Base-by-base conservation (phyloP, 2,797 vertebrate genomes). In the Yasuhikotakia modesta region DNA sequence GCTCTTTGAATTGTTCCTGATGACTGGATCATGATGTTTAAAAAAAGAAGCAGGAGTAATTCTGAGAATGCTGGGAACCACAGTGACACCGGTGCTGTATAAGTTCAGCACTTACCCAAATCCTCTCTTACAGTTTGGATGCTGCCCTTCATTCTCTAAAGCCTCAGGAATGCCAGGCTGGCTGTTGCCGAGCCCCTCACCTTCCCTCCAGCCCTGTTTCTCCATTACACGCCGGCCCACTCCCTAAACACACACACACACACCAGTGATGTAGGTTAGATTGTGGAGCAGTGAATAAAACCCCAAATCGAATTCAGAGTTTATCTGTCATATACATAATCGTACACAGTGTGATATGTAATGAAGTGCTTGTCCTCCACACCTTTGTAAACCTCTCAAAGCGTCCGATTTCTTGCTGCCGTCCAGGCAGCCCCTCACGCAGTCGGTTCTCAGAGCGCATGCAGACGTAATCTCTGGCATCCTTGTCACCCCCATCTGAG, bases 351-450 rank as follows among this genome's bases (percentile, higher is more conserved):
- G n/a, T n/a, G n/a, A n/a, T n/a, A n/a, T n/a, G n/a, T n/a, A n/a
- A n/a, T n/a, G n/a, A n/a, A n/a, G n/a, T n/a, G n/a, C n/a, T n/a
- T n/a, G n/a, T n/a, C n/a, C n/a, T 50, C 19, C 71, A 32, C 81
- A 97, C 98, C 93, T 96, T 98, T 50, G 98, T 98, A 83, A 96
- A 88, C 76, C 85, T 95, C 88, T 99, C 97, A n/a, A 99, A 99
- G 83, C 86, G 90, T 61, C 98, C 98, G 4, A 98, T 93, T 43
- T 90, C 88, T 48, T 90, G 87, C 71, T 84, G 82, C 4, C 87
- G 58, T 48, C 89, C 87, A 0, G 93, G 91, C 0, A 86, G 82
- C 0, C 89, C 87, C 84, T 96, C 94, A 57, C 95, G 92, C 4
- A 93, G 92, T 65, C 96, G 94, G 73, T 63, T 92, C 32, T 99